phyloP scores from a whole-genome alignment of 2,888 invertebrate genomes.

The Orchesellides sinensis region DNA sequence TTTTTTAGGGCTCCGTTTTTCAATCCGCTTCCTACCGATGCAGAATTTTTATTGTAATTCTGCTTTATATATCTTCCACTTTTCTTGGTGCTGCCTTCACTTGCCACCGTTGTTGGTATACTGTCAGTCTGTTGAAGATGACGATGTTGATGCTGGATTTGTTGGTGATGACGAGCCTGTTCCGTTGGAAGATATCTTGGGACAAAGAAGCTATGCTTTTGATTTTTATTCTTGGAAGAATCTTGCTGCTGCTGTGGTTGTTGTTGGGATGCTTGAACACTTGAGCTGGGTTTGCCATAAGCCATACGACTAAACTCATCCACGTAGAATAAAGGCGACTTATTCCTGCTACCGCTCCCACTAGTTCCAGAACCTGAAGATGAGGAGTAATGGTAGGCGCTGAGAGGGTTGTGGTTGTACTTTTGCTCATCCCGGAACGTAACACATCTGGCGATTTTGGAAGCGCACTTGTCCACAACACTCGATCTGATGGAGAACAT shows the following conservation, averaged over 20 bases:
- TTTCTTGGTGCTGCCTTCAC: conserved; percentile 14
- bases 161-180: background rate
- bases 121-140: conserved; percentile 20
- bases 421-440: conserved; percentile 57
- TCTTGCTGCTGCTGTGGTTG: background rate
- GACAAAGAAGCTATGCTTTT: conserved; percentile 34
- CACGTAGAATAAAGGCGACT: conserved; percentile 71
- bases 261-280: background rate
- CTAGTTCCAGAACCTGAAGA: conserved; percentile 40
- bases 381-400: conserved; percentile 49
- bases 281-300: background rate
- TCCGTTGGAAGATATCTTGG: conserved; percentile 63
- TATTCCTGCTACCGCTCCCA: conserved; percentile 52
- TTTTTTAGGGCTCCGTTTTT: conserved; percentile 35
- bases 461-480: conserved; percentile 70
- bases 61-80: conserved; percentile 39
- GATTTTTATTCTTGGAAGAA: background rate
- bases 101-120: conserved; percentile 26
- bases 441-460: conserved; percentile 68
- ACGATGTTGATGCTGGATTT: conserved; percentile 1
- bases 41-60: conserved; percentile 21
- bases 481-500: conserved; percentile 72
- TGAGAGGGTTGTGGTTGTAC: conserved; percentile 54
- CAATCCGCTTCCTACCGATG: background rate
- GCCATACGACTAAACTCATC: conserved; percentile 60